These are phyloP conservation scores for Steatornis caripensis DNA, from an alignment of 2,113 vertebrate genomes.

Conservation along the genomic window DNA sequence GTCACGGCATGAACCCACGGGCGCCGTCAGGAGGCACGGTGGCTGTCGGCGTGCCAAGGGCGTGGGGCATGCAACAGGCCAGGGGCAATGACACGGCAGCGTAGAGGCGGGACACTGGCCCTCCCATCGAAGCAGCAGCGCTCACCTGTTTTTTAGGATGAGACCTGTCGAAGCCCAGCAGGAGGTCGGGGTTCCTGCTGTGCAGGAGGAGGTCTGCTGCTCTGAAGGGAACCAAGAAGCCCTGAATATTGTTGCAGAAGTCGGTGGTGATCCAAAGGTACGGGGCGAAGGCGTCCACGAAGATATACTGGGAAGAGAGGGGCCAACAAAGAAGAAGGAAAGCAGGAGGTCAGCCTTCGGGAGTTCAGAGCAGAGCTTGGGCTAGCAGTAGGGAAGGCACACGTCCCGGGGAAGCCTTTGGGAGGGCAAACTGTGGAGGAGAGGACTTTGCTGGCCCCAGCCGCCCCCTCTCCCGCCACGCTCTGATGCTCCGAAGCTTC, in stretches of 20 bases:
- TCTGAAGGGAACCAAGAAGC: constrained; percentile 88
- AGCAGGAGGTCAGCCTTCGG: not conserved
- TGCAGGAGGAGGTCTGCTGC: constrained; percentile 92
- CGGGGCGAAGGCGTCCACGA: constrained; percentile 84
- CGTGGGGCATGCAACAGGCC: not conserved
- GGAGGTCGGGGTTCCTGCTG: constrained; percentile 78
- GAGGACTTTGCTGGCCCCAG: not conserved
- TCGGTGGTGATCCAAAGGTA: constrained; percentile 94
- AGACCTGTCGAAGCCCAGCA: constrained; percentile 89
- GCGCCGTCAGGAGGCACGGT: not conserved
- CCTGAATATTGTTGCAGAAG: constrained; percentile 87
- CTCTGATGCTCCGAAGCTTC: not conserved
- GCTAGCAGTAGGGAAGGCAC: not conserved
- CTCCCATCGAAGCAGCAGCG: not conserved
- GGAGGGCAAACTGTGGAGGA: not conserved
- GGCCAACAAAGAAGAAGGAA: not conserved
- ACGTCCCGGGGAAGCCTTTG: not conserved
- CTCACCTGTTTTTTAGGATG: constrained; percentile 94
- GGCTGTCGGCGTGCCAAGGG: not conserved
- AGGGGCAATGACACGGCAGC: not conserved
- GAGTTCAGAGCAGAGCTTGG: not conserved
- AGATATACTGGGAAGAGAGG: constrained; percentile 84
- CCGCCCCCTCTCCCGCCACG: rapidly evolving
- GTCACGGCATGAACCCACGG: not conserved
- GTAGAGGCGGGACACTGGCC: not conserved